A percentile compares a stretch with the other conserved stretches of the same genome.
Conservation (phyloP, 2,797 vertebrate genomes). For the Notolepis coatsorum region DNA sequence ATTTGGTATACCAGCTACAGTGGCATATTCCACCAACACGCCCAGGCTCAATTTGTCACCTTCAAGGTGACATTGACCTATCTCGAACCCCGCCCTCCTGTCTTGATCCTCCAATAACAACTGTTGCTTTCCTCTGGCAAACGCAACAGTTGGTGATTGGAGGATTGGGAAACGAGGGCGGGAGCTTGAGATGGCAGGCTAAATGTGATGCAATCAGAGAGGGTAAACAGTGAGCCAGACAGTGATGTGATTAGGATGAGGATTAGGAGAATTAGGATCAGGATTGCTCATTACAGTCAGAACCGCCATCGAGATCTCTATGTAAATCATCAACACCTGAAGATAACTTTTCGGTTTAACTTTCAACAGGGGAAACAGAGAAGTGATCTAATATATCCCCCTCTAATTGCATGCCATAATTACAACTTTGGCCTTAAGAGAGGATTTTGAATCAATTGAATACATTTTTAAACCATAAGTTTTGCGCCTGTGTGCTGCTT, state of each 20-base stretch:
- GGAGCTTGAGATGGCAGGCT: too few relatives aligned
- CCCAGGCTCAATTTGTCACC: constrained; percentile 26
- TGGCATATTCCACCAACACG: constrained; percentile 46
- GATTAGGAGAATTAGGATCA: too few relatives aligned
- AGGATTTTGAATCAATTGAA: constrained; percentile 74
- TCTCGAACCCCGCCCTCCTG: too few relatives aligned
- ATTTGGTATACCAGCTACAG: too few relatives aligned
- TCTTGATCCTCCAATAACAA: too few relatives aligned
- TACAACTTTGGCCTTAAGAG: constrained; percentile 74
- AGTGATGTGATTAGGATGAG: too few relatives aligned
- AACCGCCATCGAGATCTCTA: constrained; percentile 41
- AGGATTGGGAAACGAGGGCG: too few relatives aligned
- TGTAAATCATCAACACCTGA: constrained; percentile 56
- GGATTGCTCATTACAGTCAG: constrained; percentile 52
- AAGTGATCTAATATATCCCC: constrained; percentile 67
- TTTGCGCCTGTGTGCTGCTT: constrained; percentile 67
- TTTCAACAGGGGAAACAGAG: constrained; percentile 59
- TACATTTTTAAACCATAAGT: constrained; percentile 71
- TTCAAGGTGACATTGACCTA: constrained; percentile 44
- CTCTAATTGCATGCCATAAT: constrained; percentile 77
- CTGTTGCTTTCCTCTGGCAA: too few relatives aligned
- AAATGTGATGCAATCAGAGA: constrained; percentile 37
- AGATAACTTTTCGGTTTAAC: constrained; percentile 51
- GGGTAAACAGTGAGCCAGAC: constrained; percentile 37
- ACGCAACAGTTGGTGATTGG: too few relatives aligned